Conservation (phyloP, 2,888 invertebrate species). For the Odontothrips loti region DNA sequence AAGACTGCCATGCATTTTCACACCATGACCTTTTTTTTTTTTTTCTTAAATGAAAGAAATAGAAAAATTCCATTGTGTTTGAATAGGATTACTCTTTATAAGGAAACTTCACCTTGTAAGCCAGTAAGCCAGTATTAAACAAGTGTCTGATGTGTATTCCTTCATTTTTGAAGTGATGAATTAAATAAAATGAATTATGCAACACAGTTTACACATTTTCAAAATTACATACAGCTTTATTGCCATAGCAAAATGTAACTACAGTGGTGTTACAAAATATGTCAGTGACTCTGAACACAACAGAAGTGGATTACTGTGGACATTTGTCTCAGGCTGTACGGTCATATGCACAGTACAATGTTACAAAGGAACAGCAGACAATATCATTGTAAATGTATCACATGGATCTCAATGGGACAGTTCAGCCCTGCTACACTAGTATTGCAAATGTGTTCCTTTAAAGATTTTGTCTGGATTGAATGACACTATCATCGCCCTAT, state of each 20-base stretch:
- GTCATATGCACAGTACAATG: background rate
- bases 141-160: background rate
- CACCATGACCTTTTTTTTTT: background rate
- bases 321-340: background rate
- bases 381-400: background rate
- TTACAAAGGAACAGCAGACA: background rate
- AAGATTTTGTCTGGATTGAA: too few relatives aligned
- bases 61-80: background rate
- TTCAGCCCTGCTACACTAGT: too few relatives aligned
- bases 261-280: slow-evolving; percentile 3
- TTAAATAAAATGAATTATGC: background rate
- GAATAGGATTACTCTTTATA: background rate
- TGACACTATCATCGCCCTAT: too few relatives aligned
- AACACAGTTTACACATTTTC: background rate
- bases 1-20: background rate
- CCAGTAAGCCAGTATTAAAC: background rate
- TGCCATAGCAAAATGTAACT: slow-evolving; percentile 15
- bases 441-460: too few relatives aligned
- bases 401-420: too few relatives aligned
- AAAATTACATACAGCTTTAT: slow-evolving; percentile 19
- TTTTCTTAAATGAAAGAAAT: too few relatives aligned
- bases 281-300: slow-evolving; percentile 18
- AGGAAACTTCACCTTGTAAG: background rate
- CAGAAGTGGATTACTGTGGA: background rate
- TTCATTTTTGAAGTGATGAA: background rate